Base-by-base conservation (phyloP, 2,888 invertebrate species). In the Perithous albicinctus region DNA sequence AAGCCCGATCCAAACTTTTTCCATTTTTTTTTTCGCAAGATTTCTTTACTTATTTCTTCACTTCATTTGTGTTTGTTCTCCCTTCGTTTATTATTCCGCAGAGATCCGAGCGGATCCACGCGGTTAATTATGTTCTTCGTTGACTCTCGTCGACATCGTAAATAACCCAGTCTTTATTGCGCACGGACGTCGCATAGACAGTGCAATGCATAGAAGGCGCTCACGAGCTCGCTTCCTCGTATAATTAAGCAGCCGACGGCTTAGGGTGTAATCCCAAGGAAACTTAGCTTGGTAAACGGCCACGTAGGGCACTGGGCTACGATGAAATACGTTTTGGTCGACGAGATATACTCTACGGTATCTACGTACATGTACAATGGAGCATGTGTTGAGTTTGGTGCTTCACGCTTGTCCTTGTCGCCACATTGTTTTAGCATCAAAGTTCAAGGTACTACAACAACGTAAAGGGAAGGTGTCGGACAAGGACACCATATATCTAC, bases 171-270 rank as follows among this genome's bases (percentile, higher is more conserved):
- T 69, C 76, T 75, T 80, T 82, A 80, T 80, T 80, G 76, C 73
- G 29, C 32, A 67, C 46, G 56, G 46, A 78, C 48, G 56, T 59
- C 38, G 35, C 70, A 61, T 61, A 75, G 66, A 75, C 66, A 70
- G 74, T 78, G 66, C 75, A 51, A 66, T 51, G 63, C 72, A 29
- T 72, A 38, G 41, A 70, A 66, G 38, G 32, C 69, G 69, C 56
- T 78, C 41, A 64, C 66, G 54, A 51, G 78, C 74, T 82, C 35
- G 61, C 51, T 56, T 86, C 77, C 80, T 82, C 84, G 87, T 87
- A 87, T 89, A 89, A 89, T 90, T 88, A 87, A 89, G 89, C 85
- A 86, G 87, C 83, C 87, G 86, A 84, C 85, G 86, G 87, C 87
- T 88, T 87, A 87, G 85, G 86, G 85, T 85, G 86, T 89, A 88